Conservation (phyloP, 2,113 vertebrate species). For the Sterrhoptilus dennistouni region DNA sequence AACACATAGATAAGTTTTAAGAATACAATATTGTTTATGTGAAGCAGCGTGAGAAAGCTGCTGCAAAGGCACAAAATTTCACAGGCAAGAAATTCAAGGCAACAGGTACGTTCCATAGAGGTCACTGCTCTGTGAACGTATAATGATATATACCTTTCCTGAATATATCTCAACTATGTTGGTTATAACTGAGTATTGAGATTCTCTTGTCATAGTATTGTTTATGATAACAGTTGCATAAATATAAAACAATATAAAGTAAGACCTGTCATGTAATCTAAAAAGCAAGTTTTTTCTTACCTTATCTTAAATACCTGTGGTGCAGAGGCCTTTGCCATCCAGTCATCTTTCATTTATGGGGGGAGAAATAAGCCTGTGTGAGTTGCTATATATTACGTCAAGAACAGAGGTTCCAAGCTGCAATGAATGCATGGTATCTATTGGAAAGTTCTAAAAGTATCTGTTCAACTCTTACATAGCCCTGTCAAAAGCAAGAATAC, state of each 20-base stretch:
- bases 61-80: too few species aligned
- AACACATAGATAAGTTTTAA: too few species aligned
- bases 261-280: not conserved
- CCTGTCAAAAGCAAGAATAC: not conserved
- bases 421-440: rapidly evolving
- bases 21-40: too few species aligned
- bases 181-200: not conserved
- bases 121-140: not conserved
- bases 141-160: not conserved
- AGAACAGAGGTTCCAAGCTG: not conserved
- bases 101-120: not conserved
- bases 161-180: not conserved
- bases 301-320: not conserved
- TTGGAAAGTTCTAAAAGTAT: not conserved
- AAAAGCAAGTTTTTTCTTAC: not conserved
- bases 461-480: not conserved
- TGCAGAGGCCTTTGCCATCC: not conserved
- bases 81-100: too few species aligned
- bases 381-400: not conserved
- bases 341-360: not conserved
- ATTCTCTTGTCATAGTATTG: not conserved
- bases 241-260: not conserved
- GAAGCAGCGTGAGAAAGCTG: too few species aligned
- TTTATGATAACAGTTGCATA: not conserved
- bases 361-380: not conserved